Percentiles rank a stretch among this genome's conserved stretches.
phyloP scores from a whole-genome alignment of 1,140 invertebrate species.

The Lithobius niger region DNA sequence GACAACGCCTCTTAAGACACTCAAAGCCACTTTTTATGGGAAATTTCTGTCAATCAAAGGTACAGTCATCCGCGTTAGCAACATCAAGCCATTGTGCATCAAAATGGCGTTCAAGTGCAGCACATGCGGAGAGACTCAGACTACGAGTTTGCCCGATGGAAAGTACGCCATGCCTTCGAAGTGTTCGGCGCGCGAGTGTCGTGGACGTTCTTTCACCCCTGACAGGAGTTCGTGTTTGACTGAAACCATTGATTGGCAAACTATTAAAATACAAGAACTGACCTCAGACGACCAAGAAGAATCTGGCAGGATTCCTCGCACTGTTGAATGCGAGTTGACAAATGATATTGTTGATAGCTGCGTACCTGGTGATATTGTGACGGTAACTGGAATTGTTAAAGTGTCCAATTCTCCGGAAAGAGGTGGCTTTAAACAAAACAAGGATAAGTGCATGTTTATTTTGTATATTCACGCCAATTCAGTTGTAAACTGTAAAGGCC shows the following conservation, averaged over 20 bases:
- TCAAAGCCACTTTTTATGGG: constrained; percentile 69
- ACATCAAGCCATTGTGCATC: constrained; percentile 54
- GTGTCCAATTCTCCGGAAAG: constrained; percentile 28
- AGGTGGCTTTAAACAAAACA: constrained; percentile 28
- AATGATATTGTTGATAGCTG: constrained; percentile 69
- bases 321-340: constrained; percentile 71
- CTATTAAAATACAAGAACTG: constrained; percentile 45
- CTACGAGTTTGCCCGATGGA: constrained; percentile 43
- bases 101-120: constrained; percentile 63
- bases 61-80: constrained; percentile 68
- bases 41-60: constrained; percentile 64
- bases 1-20: constrained; percentile 48
- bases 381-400: constrained; percentile 71
- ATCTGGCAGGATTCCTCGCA: constrained; percentile 63
- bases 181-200: constrained; percentile 37
- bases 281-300: constrained; percentile 40
- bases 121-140: constrained; percentile 49
- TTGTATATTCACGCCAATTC: constrained; percentile 66
- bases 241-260: constrained; percentile 59
- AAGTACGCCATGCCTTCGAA: constrained; percentile 40
- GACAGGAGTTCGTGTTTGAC: constrained; percentile 51
- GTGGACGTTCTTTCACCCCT: constrained; percentile 47
- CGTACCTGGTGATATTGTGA: constrained; percentile 75
- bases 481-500: constrained; percentile 35
- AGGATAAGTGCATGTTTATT: constrained; percentile 46